Percentiles rank a stretch among this genome's conserved stretches.
phyloP scores from a whole-genome alignment of 2,113 vertebrate genomes.

The Bothrops jararaca region DNA sequence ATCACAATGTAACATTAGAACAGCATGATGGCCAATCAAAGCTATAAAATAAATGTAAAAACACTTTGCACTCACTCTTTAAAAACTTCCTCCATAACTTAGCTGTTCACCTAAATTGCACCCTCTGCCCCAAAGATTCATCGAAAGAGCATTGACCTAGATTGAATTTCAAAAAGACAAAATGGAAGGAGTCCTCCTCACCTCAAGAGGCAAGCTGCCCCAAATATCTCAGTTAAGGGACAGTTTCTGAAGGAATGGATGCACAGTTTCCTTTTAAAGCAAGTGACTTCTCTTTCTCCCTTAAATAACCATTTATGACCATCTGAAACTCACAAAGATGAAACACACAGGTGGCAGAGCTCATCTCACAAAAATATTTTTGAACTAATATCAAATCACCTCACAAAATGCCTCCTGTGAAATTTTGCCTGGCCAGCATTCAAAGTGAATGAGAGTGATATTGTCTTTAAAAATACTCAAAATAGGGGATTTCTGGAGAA shows the following conservation, averaged over 20 bases:
- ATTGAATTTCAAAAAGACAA: neutral
- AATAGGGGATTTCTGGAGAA: neutral
- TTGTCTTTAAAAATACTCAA: neutral
- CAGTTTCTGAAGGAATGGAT: neutral
- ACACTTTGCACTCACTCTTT: neutral
- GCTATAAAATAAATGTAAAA: neutral
- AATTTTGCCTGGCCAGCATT: neutral
- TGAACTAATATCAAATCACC: neutral
- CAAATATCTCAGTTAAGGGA: neutral
- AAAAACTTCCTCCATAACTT: neutral
- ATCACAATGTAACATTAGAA: neutral
- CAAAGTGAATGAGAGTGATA: neutral
- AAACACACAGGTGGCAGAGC: neutral
- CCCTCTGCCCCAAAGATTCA: neutral
- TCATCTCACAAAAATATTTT: neutral
- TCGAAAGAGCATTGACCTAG: neutral
- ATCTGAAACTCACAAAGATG: neutral
- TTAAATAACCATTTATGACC: neutral
- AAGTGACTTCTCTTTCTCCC: neutral
- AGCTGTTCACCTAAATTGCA: neutral
- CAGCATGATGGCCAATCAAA: neutral
- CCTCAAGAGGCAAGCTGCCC: neutral
- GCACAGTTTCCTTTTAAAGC: neutral
- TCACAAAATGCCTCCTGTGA: neutral
- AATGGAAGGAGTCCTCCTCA: neutral